phyloP scores from a whole-genome alignment of 2,797 vertebrate genomes.

The Echiichthys vipera region DNA sequence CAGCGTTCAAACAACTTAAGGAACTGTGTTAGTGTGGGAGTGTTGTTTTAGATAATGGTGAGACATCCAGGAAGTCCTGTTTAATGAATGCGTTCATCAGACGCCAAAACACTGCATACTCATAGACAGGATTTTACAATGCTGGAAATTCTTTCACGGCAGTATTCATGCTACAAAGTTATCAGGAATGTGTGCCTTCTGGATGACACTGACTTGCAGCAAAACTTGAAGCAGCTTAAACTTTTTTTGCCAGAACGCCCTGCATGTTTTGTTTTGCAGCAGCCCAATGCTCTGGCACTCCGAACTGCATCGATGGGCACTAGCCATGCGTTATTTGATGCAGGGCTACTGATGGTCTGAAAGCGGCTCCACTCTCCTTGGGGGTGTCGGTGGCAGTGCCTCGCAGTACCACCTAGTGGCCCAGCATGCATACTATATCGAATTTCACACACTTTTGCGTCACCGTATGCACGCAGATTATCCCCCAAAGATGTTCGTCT shows the following conservation, averaged over 20 bases:
- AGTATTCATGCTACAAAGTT: background rate
- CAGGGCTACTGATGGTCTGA: background rate
- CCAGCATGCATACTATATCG: too few species aligned
- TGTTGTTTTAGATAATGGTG: accelerated
- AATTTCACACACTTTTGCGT: too few species aligned
- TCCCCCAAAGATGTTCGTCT: too few species aligned
- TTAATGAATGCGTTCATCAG: background rate
- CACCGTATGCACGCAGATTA: too few species aligned
- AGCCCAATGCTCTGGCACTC: background rate
- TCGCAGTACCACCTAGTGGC: too few species aligned
- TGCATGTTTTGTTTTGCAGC: background rate
- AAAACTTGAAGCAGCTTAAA: background rate
- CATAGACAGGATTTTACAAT: background rate
- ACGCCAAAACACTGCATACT: background rate
- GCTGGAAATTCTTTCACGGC: background rate
- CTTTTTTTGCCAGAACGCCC: background rate
- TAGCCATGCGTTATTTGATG: background rate
- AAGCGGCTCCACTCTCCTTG: background rate
- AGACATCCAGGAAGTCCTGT: background rate
- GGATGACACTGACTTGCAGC: background rate
- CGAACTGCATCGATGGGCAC: background rate
- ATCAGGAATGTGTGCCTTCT: background rate
- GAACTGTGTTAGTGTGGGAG: background rate
- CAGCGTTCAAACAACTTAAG: background rate
- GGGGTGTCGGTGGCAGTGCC: too few species aligned